A percentile compares a stretch with the other conserved stretches of the same genome.
Conservation (phyloP, 2,113 vertebrate genomes). For the Strix aluco region DNA sequence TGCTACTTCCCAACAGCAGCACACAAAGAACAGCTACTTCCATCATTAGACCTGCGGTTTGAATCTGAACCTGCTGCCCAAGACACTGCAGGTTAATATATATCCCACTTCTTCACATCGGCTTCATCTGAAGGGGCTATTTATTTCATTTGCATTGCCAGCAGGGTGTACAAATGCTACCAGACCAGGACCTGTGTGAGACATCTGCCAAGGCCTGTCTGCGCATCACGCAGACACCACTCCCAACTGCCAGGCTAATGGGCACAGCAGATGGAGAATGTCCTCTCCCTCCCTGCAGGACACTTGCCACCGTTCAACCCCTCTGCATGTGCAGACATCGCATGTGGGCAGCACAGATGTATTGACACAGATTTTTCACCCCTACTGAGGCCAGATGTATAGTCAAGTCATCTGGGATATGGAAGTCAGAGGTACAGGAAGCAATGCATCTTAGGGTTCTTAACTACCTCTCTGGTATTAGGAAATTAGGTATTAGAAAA, state of each 20-base stretch:
- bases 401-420: background rate
- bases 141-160: background rate
- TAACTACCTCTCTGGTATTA: background rate
- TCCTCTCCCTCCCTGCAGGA: background rate
- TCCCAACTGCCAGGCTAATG: background rate
- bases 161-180: background rate
- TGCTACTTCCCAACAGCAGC: background rate
- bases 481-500: background rate
- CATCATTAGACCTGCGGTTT: background rate
- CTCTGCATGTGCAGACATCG: fast-evolving
- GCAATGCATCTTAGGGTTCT: background rate
- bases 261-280: background rate
- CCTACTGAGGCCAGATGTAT: background rate
- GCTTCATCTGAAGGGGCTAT: background rate
- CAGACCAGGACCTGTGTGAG: background rate
- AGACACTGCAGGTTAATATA: background rate
- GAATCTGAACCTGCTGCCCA: background rate
- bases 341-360: background rate
- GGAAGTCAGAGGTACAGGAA: background rate
- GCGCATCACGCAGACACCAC: background rate
- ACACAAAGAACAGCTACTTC: background rate
- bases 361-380: background rate
- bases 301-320: background rate
- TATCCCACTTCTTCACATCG: background rate
- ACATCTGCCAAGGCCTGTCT: background rate